phyloP scores from a whole-genome alignment of 2,113 vertebrate genomes.

The Haplochromis burtoni region DNA sequence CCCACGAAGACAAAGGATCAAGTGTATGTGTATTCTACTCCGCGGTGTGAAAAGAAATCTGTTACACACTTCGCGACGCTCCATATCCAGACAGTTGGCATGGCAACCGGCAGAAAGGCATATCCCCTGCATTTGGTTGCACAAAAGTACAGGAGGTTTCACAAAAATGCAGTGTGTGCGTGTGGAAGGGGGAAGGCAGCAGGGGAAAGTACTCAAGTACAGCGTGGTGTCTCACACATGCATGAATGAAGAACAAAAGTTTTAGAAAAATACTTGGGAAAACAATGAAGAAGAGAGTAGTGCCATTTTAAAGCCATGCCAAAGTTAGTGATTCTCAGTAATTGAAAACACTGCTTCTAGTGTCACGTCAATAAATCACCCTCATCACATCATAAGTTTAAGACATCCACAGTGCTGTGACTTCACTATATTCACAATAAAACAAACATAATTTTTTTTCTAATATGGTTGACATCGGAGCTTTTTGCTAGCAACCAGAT shows the following conservation, averaged over 20 bases:
- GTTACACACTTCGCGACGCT: constrained; percentile 29
- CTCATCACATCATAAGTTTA: background rate
- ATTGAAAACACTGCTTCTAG: background rate
- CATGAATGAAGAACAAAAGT: background rate
- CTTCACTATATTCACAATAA: background rate
- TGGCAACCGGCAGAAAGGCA: constrained; percentile 41
- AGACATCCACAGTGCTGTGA: background rate
- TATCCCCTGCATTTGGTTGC: constrained; percentile 2
- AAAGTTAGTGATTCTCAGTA: background rate
- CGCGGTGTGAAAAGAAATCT: constrained; percentile 19
- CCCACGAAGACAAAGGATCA: constrained; percentile 40
- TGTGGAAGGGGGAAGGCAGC: background rate
- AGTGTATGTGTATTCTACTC: constrained; percentile 21
- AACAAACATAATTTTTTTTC: background rate
- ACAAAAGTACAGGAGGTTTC: background rate
- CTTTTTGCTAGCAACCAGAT: background rate
- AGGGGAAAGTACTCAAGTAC: background rate
- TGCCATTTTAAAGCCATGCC: background rate
- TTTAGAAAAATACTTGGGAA: background rate
- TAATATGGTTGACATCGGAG: fast-evolving
- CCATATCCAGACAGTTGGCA: constrained; percentile 37
- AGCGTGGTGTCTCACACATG: background rate
- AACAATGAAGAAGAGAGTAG: background rate
- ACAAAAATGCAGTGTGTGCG: background rate
- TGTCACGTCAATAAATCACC: background rate